Base-by-base conservation (phyloP, 2,113 vertebrate species). In the Ptilonorhynchus violaceus region DNA sequence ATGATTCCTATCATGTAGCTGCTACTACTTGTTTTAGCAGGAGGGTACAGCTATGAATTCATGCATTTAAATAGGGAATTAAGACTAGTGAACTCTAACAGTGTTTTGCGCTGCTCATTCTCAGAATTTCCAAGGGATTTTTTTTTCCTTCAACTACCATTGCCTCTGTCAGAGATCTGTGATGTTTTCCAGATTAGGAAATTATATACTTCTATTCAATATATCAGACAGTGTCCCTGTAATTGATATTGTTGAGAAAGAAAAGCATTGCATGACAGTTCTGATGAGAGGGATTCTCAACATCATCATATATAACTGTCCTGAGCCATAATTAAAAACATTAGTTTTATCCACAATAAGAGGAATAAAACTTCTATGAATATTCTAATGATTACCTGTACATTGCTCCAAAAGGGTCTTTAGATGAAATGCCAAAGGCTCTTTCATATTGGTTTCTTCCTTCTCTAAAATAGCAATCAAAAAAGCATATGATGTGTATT, bases 371-470 rank as follows among this genome's bases (percentile, higher is more conserved):
- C 42, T 66, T 58, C 28, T 35, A 23, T 56, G 55, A 80, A 70
- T 60, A 60, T 11, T 53, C 8, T 42, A 76, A 64, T 18, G 3
- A 47, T 97, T 96, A 99, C 99, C 99, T 99, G 98, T 99, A 99
- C 91, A 99, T 97, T 74, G 98, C 98, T 8, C 97, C 93, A 85
- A 99, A 99, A 70, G 99, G 98, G 27, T 99, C 98, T 20, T 97
- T 56, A 0, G 98, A 98, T 49, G 90, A 96, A 42, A 98, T 64
- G 3, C 99, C 98, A 60, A 99, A 99, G 7, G 98, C 98, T 95
- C 94, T 98, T 92, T 97, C 93, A 64, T 99, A 98, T 80, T 99
- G 99, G 94, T 98, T 99, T 91, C 41, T 97, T 39, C 99, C 99
- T 74, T 99, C 98, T 81, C 99, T 99, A 87, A 16, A 85, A 96